Evolutionary conservation across 92 coral and sea anemone genomes (phyloP).

Genomic region (Porites evermanni): DNA sequence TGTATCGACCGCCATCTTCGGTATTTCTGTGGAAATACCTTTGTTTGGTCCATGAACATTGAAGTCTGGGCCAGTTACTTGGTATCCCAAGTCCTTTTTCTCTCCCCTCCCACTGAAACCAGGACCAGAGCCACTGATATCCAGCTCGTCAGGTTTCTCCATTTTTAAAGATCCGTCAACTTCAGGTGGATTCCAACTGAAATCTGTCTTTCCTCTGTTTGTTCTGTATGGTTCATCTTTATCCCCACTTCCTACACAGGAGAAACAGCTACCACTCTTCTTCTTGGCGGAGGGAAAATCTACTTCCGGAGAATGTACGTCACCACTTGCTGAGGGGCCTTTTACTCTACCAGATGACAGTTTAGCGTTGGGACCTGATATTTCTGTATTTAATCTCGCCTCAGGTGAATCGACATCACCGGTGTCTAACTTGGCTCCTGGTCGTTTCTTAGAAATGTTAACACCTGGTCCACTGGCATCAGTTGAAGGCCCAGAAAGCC

Average conservation of each 20-base stretch:
- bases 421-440: not conserved
- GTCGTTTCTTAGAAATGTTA: not conserved
- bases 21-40: not conserved
- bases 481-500: constrained; percentile 12
- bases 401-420: constrained; percentile 10
- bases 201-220: constrained; percentile 3
- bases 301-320: not conserved
- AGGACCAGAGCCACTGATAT: constrained; percentile 5
- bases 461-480: constrained; percentile 13
- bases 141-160: not conserved
- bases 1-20: not conserved
- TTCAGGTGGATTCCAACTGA: constrained; percentile 11
- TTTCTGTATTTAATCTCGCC: not conserved
- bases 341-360: not conserved
- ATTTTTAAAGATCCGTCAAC: constrained; percentile 1
- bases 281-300: constrained; percentile 12
- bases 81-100: not conserved
- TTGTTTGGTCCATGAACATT: not conserved
- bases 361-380: constrained; percentile 17
- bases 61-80: not conserved
- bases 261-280: constrained; percentile 25
- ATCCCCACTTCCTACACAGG: constrained; percentile 27
- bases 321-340: not conserved
- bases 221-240: constrained; percentile 29
- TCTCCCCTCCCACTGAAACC: not conserved